Base-by-base conservation (phyloP, 1,140 invertebrate genomes). In the Sitodiplosis mosellana region DNA sequence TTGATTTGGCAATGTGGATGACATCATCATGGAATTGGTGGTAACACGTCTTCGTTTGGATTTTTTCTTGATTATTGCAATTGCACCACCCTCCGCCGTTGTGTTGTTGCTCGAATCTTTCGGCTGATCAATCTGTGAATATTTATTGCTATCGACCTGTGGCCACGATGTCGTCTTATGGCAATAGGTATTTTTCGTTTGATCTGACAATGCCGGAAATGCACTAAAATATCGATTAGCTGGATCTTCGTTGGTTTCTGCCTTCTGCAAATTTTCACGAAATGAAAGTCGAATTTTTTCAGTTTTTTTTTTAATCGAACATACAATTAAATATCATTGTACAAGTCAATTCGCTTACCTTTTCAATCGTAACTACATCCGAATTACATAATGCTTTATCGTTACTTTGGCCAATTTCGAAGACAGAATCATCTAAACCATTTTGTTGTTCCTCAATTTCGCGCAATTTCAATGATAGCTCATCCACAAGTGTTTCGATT, bases 401-500 rank as follows among this genome's bases (percentile, higher is more conserved):
- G n/a, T 18, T 43, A 18, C 8, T 18, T 18, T 7, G 41, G 3
- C 27, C 27, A 27, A 27, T 27, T 27, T 27, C 27, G 4, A 17
- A 38, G 14, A 19, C 41, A 15, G 48, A 47, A 38, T 50, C 44
- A 38, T 52, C 48, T 14, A 46, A 18, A 46, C 48, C 37, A 46
- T 52, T 52, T 53, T 55, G 54, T 55, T 59, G 56, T 52, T 52
- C 56, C 52, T 63, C 55, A 34, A 65, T 59, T 52, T 59, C 66
- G 52, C 68, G 71, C 37, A 72, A 53, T 53, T 66, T 69, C 18
- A 51, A 54, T 52, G 60, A 69, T 33, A 72, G 54, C 55, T 72
- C 70, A 53, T 72, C 69, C 22, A 73, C 64, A 20, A 73, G 54
- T 45, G 52, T 59, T 58, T 70, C 67, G 50, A 73, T 67, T 40